phyloP scores from a whole-genome alignment of 1,140 invertebrate species.

The Drosophila lini region DNA sequence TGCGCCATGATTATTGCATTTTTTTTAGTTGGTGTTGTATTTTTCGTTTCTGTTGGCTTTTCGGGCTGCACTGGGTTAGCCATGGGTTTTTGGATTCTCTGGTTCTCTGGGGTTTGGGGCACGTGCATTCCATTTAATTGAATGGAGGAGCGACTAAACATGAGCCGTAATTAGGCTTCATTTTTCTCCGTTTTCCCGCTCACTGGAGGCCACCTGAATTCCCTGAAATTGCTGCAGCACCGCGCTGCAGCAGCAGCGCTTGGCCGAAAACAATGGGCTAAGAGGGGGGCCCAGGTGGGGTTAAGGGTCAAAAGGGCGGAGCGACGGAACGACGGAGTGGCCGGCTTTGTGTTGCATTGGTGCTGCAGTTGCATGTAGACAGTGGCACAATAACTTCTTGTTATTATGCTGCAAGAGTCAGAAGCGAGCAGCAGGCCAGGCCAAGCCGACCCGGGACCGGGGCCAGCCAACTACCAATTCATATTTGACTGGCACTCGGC shows the following conservation, averaged over 20 bases:
- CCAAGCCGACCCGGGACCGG: constrained; percentile 6
- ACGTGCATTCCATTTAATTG: constrained; percentile 73
- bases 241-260: constrained; percentile 5
- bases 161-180: constrained; percentile 62
- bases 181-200: constrained; percentile 49
- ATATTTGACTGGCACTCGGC: constrained; percentile 78
- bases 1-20: constrained; percentile 52
- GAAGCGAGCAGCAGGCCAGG: constrained; percentile 16
- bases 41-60: constrained; percentile 2
- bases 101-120: constrained; percentile 30
- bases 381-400: constrained; percentile 72
- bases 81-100: constrained; percentile 19
- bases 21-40: constrained; percentile 12
- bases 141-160: constrained; percentile 61
- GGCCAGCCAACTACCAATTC: constrained; percentile 61
- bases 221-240: constrained; percentile 30
- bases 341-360: constrained; percentile 34
- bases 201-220: constrained; percentile 44
- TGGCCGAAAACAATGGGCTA: constrained; percentile 40
- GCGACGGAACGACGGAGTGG: constrained; percentile 8
- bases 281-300: constrained; percentile 5
- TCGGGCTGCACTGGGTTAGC: not conserved
- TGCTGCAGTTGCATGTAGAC: constrained; percentile 70
- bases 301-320: constrained; percentile 1
- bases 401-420: constrained; percentile 73